A percentile compares a stretch with the other conserved stretches of the same genome.
These are phyloP conservation scores for Luffia ferchaultella DNA, from an alignment of 2,888 invertebrate species.

Conservation along the genomic window DNA sequence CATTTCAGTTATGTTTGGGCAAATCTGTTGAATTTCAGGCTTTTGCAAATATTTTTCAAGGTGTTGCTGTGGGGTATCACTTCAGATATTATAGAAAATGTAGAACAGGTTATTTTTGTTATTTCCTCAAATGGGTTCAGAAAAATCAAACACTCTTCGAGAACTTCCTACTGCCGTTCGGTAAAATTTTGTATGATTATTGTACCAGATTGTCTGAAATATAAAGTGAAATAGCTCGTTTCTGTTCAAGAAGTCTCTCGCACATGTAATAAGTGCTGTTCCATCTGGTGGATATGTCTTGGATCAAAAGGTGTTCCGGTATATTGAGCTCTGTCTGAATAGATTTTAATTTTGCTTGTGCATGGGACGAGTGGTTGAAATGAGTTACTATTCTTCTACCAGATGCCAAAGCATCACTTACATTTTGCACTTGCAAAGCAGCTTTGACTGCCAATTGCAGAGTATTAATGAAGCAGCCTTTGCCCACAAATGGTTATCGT, in stretches of 20 bases:
- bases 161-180: background rate
- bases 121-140: conserved; percentile 8
- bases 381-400: background rate
- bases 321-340: background rate
- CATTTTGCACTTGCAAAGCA: background rate
- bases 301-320: background rate
- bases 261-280: background rate
- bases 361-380: background rate
- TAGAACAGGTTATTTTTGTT: conserved; percentile 10
- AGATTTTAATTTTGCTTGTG: background rate
- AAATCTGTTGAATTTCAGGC: background rate
- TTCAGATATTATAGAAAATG: conserved; percentile 9
- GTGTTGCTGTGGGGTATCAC: conserved; percentile 8
- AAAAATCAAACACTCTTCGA: conserved; percentile 7
- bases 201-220: conserved; percentile 5
- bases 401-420: background rate
- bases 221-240: conserved; percentile 2
- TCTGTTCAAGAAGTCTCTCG: background rate
- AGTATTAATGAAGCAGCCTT: background rate
- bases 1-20: background rate
- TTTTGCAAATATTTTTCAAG: conserved; percentile 8
- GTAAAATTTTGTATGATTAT: background rate
- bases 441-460: background rate
- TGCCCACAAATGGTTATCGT: conserved; percentile 7
- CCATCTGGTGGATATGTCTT: conserved; percentile 2